phyloP scores from a whole-genome alignment of 2,797 vertebrate species.

The Bovichtus variegatus region DNA sequence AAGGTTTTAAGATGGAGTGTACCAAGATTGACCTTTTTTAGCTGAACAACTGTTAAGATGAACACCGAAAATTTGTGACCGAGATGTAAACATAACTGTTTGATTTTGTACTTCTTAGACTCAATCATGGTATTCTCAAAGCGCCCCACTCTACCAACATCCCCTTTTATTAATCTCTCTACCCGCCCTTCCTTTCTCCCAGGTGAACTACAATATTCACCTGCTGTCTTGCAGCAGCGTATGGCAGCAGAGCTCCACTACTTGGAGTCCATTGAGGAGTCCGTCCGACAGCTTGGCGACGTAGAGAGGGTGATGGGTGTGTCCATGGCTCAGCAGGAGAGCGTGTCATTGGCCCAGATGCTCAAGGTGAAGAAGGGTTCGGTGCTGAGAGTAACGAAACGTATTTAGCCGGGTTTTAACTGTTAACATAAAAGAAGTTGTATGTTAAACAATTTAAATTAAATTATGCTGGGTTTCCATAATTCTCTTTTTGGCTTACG shows the following conservation, averaged over 20 bases:
- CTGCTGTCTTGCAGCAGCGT: slow-evolving; percentile 91
- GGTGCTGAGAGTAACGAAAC: neutral
- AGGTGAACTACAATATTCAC: slow-evolving; percentile 91
- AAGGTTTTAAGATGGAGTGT: neutral
- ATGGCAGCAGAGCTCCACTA: slow-evolving; percentile 92
- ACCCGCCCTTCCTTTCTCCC: neutral
- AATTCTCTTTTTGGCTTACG: neutral
- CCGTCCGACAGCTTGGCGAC: slow-evolving; percentile 91
- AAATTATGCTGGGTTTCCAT: no score
- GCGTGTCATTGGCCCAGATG: slow-evolving; percentile 92
- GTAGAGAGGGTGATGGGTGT: slow-evolving; percentile 91
- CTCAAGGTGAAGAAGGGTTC: slow-evolving; percentile 88
- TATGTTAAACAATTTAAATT: neutral
- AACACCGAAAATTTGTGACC: neutral
- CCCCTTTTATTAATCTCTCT: neutral
- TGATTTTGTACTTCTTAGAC: no score
- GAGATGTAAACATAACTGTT: no score
- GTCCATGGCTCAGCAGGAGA: slow-evolving; percentile 95
- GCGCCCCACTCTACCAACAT: neutral
- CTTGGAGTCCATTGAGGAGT: slow-evolving; percentile 94
- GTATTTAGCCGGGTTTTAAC: neutral
- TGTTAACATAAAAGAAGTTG: neutral
- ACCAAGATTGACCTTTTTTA: no score
- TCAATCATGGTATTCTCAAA: no score
- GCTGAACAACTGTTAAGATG: neutral